Percentiles rank a stretch among this genome's conserved stretches.
Evolutionary conservation across 2,113 vertebrate species (phyloP).

Genomic region (Ceyx margarethae): DNA sequence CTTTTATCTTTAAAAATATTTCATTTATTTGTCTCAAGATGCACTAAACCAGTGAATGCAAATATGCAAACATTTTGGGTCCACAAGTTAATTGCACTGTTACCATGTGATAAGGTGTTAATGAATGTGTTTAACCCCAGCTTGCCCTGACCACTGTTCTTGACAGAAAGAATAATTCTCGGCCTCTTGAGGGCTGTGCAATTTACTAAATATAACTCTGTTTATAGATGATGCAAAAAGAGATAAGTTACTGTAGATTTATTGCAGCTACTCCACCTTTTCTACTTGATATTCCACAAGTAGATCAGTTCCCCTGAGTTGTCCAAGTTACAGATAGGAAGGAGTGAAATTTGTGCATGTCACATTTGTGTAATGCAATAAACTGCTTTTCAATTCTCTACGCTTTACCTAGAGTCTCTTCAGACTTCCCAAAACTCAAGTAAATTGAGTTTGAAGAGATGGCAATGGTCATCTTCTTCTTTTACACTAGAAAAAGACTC

Average conservation of each 20-base stretch:
- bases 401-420: conserved; percentile 41
- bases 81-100: not conserved
- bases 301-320: conserved; percentile 6
- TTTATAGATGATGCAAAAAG: not conserved
- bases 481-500: conserved; percentile 45
- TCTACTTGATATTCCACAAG: conserved; percentile 4
- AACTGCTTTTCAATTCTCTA: conserved; percentile 50
- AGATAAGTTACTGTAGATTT: not conserved
- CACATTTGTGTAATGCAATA: conserved; percentile 18
- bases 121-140: not conserved
- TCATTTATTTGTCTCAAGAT: not conserved
- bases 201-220: not conserved
- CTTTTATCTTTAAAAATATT: not conserved
- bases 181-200: not conserved
- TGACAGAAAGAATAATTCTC: not conserved
- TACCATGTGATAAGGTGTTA: not conserved
- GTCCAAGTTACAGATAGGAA: conserved; percentile 30
- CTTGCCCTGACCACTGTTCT: not conserved
- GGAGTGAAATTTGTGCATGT: conserved; percentile 46
- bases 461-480: conserved; percentile 63
- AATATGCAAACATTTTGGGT: not conserved
- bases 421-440: conserved; percentile 49
- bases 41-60: not conserved
- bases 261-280: not conserved
- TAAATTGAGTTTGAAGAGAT: conserved; percentile 71